Conservation (phyloP, 92 coral and sea anemone genomes). For the Palythoa caribaeorum region DNA sequence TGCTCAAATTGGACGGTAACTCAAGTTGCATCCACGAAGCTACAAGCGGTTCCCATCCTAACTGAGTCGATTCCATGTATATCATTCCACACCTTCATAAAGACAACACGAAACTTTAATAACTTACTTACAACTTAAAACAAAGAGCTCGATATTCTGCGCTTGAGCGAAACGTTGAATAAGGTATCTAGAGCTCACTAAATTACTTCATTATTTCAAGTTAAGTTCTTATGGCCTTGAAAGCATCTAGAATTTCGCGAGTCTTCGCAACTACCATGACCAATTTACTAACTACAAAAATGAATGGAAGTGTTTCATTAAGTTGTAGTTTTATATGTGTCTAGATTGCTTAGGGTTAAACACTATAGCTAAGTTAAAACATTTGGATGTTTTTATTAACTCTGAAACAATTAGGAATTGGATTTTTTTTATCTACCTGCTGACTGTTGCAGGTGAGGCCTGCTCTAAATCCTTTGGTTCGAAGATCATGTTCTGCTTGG, state of each 20-base stretch:
- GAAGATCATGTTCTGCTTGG: conserved; percentile 95
- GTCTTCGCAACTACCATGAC: neutral
- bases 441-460: conserved; percentile 98
- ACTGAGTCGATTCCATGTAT: conserved; percentile 95
- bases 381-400: too few relatives aligned
- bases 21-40: conserved; percentile 94
- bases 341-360: too few relatives aligned
- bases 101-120: neutral
- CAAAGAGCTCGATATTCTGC: too few relatives aligned
- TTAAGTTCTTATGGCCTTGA: too few relatives aligned
- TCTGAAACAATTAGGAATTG: neutral
- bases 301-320: neutral
- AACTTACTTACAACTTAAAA: neutral
- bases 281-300: neutral
- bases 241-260: too few relatives aligned
- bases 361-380: too few relatives aligned
- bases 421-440: conserved; percentile 72
- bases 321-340: too few relatives aligned
- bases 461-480: conserved; percentile 95
- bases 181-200: too few relatives aligned
- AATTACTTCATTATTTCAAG: too few relatives aligned
- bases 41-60: conserved; percentile 88
- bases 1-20: conserved; percentile 83
- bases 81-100: conserved; percentile 93
- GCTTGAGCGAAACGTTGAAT: too few relatives aligned